Conservation (phyloP, 2,888 invertebrate species). For the Lissonota sp. region DNA sequence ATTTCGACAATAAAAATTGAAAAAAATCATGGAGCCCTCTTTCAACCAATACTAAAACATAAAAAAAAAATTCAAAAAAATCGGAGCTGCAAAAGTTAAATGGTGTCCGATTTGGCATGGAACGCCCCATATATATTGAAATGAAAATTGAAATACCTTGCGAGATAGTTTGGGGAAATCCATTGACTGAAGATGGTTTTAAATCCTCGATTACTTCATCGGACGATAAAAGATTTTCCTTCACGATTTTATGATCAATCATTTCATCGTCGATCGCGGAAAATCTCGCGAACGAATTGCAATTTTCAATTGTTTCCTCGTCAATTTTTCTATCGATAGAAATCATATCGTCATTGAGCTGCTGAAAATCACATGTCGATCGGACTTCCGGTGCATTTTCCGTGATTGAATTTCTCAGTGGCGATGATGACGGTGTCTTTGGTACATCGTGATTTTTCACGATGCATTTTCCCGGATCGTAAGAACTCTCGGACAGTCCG, state of each 20-base stretch:
- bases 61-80: too few relatives aligned
- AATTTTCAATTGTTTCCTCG: conserved; percentile 42
- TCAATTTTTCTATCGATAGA: conserved; percentile 54
- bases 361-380: conserved; percentile 30
- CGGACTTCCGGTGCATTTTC: conserved; percentile 34
- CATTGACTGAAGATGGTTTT: conserved; percentile 24
- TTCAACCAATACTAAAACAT: too few relatives aligned
- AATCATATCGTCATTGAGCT: conserved; percentile 55
- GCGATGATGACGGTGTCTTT: conserved; percentile 69
- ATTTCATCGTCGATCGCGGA: conserved; percentile 29
- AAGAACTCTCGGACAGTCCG: conserved; percentile 5
- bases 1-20: too few relatives aligned
- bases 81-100: too few relatives aligned
- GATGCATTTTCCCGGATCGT: background rate
- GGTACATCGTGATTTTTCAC: conserved; percentile 56
- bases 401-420: conserved; percentile 59
- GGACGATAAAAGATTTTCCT: conserved; percentile 8
- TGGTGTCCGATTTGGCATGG: too few relatives aligned
- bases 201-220: conserved; percentile 28
- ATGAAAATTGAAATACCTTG: conserved; percentile 39
- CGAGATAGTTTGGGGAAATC: conserved; percentile 42
- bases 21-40: too few relatives aligned
- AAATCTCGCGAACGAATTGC: background rate
- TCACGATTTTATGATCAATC: conserved; percentile 24
- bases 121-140: too few relatives aligned